Percentiles rank a stretch among this genome's conserved stretches.
Conservation (phyloP, 2,888 invertebrate genomes). For the Lutraria lutraria region DNA sequence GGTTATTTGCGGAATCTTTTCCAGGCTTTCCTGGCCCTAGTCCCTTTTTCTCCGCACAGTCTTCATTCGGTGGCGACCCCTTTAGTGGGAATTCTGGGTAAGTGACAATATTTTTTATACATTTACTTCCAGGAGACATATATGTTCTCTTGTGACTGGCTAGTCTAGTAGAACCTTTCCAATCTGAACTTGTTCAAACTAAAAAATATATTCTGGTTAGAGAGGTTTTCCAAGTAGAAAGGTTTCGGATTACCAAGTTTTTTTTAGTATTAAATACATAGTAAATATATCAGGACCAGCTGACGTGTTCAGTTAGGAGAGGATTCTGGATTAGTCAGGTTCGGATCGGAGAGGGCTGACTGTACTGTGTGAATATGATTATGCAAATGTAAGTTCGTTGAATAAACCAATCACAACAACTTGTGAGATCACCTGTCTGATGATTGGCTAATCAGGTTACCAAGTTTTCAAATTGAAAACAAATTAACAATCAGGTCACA, state of each 20-base stretch:
- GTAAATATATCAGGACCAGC: too few species aligned
- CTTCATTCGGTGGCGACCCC: slow-evolving; percentile 75
- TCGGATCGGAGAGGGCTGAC: too few species aligned
- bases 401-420: neutral
- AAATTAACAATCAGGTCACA: neutral
- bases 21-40: slow-evolving; percentile 81
- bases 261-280: too few species aligned
- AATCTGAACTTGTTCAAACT: too few species aligned
- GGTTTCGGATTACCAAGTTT: too few species aligned
- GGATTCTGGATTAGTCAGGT: too few species aligned
- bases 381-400: neutral
- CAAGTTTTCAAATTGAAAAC: too few species aligned
- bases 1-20: slow-evolving; percentile 84
- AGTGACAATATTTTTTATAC: slow-evolving; percentile 55
- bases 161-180: neutral
- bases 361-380: too few species aligned
- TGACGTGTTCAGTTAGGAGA: too few species aligned
- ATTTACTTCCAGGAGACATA: neutral
- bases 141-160: neutral
- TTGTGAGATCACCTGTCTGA: neutral
- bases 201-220: too few species aligned
- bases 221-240: too few species aligned
- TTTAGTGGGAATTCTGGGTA: slow-evolving; percentile 79
- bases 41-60: slow-evolving; percentile 70
- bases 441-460: neutral